Base-by-base conservation (phyloP, 2,113 vertebrate species). In the Petaurus breviceps region DNA sequence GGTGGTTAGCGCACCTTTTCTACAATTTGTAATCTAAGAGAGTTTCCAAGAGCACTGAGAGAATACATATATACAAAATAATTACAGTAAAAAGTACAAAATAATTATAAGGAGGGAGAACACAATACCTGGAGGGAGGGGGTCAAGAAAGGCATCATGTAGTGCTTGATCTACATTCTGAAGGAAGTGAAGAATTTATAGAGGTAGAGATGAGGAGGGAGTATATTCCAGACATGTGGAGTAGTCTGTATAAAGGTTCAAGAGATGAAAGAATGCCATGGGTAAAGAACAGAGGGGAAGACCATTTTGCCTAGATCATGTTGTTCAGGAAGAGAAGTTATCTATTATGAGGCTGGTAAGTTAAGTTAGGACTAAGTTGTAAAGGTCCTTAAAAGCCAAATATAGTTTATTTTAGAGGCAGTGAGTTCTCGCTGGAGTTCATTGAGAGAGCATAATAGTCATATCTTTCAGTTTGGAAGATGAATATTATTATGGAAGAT, bases 31-130 rank as follows among this genome's bases (percentile, higher is more conserved):
- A 77, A 77, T 77, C 16, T 43, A 77, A 37, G n/a, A n/a, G 37
- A 77, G n/a, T 77, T 77, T 77, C 14, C 37, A 77, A n/a, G 12
- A n/a, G 14, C 4, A 8, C 31, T 43, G 14, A 43, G 68, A 43
- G 37, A n/a, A n/a, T n/a, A n/a, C 37, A 26, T 53, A 91, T 90
- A 55, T 61, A 93, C 93, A 93, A 90, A 94, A 91, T 92, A 89
- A 26, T 52, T 37, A 37, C 3, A 55, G 51, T 51, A 51, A 9
- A 51, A 55, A 24, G 54, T 53, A 93, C 91, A 93, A 91, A 94
- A 92, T 92, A 89, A 23, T 52, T 77, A 77, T 6, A 43, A 77
- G 1, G 4, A 77, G n/a, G 16, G 5, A 77, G 61, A 31, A 37
- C 26, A 68, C 28, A 68, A 4, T 28, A 68, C 14, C 43, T 77